Conservation (phyloP, 2,888 invertebrate genomes). For the Eretmocerus hayati region DNA sequence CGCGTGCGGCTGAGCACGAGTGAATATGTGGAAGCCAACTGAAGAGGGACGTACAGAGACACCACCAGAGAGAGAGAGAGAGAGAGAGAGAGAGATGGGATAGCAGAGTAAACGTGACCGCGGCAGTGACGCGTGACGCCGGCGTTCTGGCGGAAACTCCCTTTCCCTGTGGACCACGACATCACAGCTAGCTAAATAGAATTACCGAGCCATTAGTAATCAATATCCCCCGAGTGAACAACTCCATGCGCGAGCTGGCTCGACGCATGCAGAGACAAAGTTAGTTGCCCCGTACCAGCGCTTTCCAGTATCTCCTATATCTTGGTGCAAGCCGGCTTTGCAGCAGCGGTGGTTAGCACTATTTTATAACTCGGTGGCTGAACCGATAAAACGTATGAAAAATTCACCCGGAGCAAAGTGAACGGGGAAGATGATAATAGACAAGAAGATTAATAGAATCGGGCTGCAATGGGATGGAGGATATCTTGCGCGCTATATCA, state of each 20-base stretch:
- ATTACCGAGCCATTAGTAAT: slow-evolving; percentile 25
- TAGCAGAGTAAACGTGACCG: slow-evolving; percentile 4
- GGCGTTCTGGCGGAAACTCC: slow-evolving; percentile 13
- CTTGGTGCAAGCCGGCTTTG: neutral
- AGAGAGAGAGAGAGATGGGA: neutral
- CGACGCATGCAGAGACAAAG: too few species aligned
- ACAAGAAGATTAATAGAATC: too few species aligned
- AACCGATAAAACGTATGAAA: neutral
- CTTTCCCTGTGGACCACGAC: slow-evolving; percentile 23
- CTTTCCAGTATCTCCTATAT: neutral
- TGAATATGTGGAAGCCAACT: too few species aligned
- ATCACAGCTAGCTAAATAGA: slow-evolving; percentile 23
- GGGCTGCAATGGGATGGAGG: too few species aligned
- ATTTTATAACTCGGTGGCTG: neutral
- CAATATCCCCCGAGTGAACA: slow-evolving; percentile 23
- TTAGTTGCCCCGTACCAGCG: slow-evolving; percentile 13
- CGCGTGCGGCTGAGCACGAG: too few species aligned
- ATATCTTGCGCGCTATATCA: too few species aligned
- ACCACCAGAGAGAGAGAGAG: too few species aligned
- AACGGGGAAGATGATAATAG: too few species aligned
- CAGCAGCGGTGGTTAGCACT: neutral
- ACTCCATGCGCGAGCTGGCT: too few species aligned
- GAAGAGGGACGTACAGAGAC: too few species aligned
- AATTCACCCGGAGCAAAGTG: too few species aligned
- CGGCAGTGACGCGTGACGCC: slow-evolving; percentile 20